A percentile compares a stretch with the other conserved stretches of the same genome.
Evolutionary conservation across 1,140 invertebrate species (phyloP).

Genomic region (Pseudomyrmex flavicornis): DNA sequence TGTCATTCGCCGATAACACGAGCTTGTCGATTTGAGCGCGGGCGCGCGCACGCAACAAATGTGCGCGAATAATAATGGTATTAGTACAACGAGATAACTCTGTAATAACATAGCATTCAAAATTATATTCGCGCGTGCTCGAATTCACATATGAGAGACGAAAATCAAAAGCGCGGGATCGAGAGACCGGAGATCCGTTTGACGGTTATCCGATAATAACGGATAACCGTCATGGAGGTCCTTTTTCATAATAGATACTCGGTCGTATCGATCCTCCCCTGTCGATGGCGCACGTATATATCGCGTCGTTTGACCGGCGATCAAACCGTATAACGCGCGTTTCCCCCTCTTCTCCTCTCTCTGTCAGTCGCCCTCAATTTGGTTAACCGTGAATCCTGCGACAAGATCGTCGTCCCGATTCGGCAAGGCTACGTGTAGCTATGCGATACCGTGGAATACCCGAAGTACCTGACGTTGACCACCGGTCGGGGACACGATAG

Average conservation of each 20-base stretch:
- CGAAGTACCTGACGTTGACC: constrained; percentile 65
- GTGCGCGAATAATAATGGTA: not conserved
- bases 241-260: constrained; percentile 6
- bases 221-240: not conserved
- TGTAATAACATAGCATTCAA: not conserved
- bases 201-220: not conserved
- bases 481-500: constrained; percentile 36
- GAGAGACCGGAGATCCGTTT: not conserved
- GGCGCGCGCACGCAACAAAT: not conserved
- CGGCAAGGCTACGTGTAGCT: constrained; percentile 65
- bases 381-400: constrained; percentile 67
- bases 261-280: constrained; percentile 4
- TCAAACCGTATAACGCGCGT: constrained; percentile 17
- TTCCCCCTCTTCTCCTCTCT: no score
- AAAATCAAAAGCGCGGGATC: not conserved
- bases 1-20: constrained; percentile 19
- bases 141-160: not conserved
- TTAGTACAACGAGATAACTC: not conserved
- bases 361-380: constrained; percentile 59
- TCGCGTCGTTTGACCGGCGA: constrained; percentile 7
- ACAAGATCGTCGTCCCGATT: constrained; percentile 67
- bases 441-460: constrained; percentile 71
- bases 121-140: not conserved
- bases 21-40: not conserved
- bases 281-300: not conserved